phyloP scores from a whole-genome alignment of 2,797 vertebrate genomes.

The Syngnathus rostellatus region DNA sequence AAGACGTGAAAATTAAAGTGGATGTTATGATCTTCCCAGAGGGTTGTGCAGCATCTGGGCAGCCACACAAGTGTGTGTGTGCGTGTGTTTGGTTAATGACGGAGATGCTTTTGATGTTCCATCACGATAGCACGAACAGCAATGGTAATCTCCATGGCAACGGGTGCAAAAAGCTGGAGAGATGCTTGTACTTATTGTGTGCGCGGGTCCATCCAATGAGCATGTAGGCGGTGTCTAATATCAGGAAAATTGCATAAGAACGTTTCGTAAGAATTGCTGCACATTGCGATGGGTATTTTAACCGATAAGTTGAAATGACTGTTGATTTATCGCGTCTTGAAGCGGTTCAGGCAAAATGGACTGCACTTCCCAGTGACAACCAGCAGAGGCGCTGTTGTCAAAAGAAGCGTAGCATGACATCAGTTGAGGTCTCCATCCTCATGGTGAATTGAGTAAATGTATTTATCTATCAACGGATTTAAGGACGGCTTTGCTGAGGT shows the following conservation, averaged over 20 bases:
- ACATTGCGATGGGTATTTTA: not conserved
- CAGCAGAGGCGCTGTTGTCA: not conserved
- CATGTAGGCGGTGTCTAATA: slow-evolving; percentile 1
- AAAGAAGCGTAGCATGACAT: not conserved
- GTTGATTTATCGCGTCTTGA: not conserved
- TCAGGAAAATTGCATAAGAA: not conserved
- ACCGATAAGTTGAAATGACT: not conserved
- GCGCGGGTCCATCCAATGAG: slow-evolving; percentile 2
- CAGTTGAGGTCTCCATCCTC: not conserved
- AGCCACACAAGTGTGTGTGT: slow-evolving; percentile 8
- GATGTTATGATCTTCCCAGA: slow-evolving; percentile 10
- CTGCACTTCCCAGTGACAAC: not conserved
- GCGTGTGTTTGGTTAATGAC: slow-evolving; percentile 26
- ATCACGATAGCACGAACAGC: slow-evolving; percentile 35
- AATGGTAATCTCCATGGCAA: slow-evolving; percentile 61
- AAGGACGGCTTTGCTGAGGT: too few relatives aligned
- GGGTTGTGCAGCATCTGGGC: slow-evolving; percentile 23
- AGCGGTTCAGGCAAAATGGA: not conserved
- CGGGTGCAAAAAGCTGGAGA: slow-evolving; percentile 36
- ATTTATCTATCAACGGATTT: too few relatives aligned
- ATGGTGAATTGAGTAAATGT: not conserved
- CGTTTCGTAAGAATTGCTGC: not conserved
- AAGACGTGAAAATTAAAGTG: slow-evolving; percentile 16
- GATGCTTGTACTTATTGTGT: slow-evolving; percentile 15
- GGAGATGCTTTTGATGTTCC: slow-evolving; percentile 49